Percentiles rank a stretch among this genome's conserved stretches.
phyloP scores from a whole-genome alignment of 2,888 invertebrate genomes.

The Chorisops tibialis region DNA sequence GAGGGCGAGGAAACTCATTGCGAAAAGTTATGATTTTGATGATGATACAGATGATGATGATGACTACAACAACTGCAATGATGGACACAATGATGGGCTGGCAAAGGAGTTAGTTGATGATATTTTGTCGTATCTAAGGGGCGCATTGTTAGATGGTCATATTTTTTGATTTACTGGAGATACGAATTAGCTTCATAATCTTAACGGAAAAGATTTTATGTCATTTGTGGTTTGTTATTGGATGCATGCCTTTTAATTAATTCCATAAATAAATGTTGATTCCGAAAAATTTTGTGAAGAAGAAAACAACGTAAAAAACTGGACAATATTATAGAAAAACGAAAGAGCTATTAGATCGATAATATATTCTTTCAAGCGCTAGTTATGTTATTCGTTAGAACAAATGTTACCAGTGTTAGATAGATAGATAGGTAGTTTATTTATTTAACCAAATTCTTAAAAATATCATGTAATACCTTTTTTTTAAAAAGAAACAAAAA shows the following conservation, averaged over 20 bases:
- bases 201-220: background rate
- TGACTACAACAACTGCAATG: constrained; percentile 9
- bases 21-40: constrained; percentile 13
- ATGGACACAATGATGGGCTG: background rate
- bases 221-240: background rate
- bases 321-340: too few species aligned
- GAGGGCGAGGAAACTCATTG: background rate
- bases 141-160: background rate
- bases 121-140: background rate
- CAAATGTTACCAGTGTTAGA: too few species aligned
- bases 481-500: too few species aligned
- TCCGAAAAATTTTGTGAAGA: too few species aligned
- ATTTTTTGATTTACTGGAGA: background rate
- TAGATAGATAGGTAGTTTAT: too few species aligned
- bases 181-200: background rate
- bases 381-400: too few species aligned
- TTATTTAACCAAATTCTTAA: too few species aligned
- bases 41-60: constrained; percentile 1
- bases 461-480: too few species aligned
- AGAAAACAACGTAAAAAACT: too few species aligned
- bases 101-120: constrained; percentile 3
- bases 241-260: background rate
- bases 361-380: too few species aligned
- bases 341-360: too few species aligned
- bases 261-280: constrained; percentile 6